Conservation (phyloP, 2,797 vertebrate genomes). For the Pempheris klunzingeri region DNA sequence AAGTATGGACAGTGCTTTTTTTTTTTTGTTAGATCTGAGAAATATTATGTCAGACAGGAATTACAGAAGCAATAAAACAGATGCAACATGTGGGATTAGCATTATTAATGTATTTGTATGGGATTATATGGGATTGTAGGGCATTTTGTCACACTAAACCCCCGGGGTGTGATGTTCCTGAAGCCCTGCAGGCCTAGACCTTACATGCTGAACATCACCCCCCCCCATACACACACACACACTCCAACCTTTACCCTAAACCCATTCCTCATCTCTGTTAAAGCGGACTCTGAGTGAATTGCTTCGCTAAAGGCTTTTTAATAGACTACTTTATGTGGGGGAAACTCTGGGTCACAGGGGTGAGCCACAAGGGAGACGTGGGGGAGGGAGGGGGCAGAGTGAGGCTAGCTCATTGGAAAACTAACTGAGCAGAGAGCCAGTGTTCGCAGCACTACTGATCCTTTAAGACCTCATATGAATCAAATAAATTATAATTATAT, state of each 20-base stretch:
- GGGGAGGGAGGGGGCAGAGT: background rate
- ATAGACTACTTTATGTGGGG: constrained; percentile 81
- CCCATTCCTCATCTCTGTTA: constrained; percentile 65
- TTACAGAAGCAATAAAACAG: constrained; percentile 3
- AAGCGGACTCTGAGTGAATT: constrained; percentile 71
- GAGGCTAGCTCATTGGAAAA: constrained; percentile 59
- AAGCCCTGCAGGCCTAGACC: constrained; percentile 45
- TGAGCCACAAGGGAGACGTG: constrained; percentile 57
- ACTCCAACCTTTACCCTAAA: constrained; percentile 57
- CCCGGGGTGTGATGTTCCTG: constrained; percentile 18
- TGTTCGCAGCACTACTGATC: constrained; percentile 24
- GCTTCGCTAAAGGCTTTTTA: constrained; percentile 83
- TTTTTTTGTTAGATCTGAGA: background rate
- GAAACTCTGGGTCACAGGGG: constrained; percentile 58
- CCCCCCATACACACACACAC: constrained; percentile 27
- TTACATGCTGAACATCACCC: constrained; percentile 42
- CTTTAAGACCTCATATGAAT: constrained; percentile 25
- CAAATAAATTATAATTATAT: constrained; percentile 13
- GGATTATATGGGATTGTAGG: constrained; percentile 49
- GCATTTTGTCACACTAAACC: constrained; percentile 29
- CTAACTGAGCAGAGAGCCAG: constrained; percentile 62
- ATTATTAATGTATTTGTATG: constrained; percentile 27
- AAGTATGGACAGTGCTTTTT: background rate
- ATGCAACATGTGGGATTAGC: constrained; percentile 1
- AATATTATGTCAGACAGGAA: background rate